Conservation (phyloP, 2,888 invertebrate species). For the Phorcus lineatus region DNA sequence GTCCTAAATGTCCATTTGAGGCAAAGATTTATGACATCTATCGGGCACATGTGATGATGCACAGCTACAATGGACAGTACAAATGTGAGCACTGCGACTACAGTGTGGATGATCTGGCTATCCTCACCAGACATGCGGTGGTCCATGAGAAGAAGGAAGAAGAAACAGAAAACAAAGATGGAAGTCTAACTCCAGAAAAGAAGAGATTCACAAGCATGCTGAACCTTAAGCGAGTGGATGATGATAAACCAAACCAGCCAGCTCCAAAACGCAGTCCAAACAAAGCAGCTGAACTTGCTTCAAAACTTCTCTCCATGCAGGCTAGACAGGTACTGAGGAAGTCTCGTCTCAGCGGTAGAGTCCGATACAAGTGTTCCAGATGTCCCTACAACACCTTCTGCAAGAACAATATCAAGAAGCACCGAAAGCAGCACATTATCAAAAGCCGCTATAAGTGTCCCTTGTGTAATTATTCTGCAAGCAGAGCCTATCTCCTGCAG, state of each 20-base stretch:
- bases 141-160: constrained; percentile 34
- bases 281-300: constrained; percentile 6
- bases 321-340: constrained; percentile 18
- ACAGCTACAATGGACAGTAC: constrained; percentile 52
- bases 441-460: constrained; percentile 59
- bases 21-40: constrained; percentile 27
- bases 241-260: not conserved
- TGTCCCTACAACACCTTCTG: constrained; percentile 62
- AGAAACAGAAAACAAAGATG: not conserved
- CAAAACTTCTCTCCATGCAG: constrained; percentile 26
- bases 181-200: constrained; percentile 14
- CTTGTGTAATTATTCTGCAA: constrained; percentile 62
- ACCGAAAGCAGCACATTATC: constrained; percentile 59
- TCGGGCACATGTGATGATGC: constrained; percentile 32
- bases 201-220: constrained; percentile 24
- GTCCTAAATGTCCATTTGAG: constrained; percentile 45
- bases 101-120: constrained; percentile 30
- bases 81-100: constrained; percentile 63
- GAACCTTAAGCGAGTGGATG: constrained; percentile 14
- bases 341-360: constrained; percentile 39
- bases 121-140: constrained; percentile 36
- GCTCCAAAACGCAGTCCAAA: not conserved
- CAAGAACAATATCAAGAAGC: constrained; percentile 61
- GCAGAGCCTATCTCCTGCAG: constrained; percentile 51
- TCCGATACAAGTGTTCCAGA: constrained; percentile 57